Conservation (phyloP, 2,113 vertebrate genomes). For the Turnix velox region DNA sequence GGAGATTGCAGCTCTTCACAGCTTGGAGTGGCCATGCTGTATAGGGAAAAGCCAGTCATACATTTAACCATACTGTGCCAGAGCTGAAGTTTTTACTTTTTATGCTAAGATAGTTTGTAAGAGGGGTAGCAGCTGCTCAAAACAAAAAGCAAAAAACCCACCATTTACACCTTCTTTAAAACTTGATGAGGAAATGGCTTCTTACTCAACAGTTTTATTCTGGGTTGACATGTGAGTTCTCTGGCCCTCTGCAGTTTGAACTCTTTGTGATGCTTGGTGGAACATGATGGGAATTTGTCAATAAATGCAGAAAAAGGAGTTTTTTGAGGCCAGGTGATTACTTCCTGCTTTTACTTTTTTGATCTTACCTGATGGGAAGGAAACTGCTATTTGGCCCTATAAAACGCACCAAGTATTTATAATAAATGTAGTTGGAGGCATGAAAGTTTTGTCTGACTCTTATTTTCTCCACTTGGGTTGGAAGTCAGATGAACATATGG, state of each 20-base stretch:
- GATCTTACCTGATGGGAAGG: neutral
- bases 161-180: accelerated
- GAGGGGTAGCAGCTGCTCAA: neutral
- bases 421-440: neutral
- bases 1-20: neutral
- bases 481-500: neutral
- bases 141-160: neutral
- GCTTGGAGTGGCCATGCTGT: neutral
- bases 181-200: neutral
- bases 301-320: neutral
- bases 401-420: neutral
- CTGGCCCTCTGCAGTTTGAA: neutral
- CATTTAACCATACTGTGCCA: neutral
- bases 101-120: neutral
- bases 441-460: neutral
- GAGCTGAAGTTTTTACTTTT: neutral
- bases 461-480: neutral
- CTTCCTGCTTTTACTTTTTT: neutral
- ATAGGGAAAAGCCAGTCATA: neutral
- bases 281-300: neutral
- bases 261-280: neutral
- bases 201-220: neutral
- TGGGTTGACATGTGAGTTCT: neutral
- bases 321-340: neutral
- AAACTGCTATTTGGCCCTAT: neutral